Conservation (phyloP, 1,140 invertebrate species). For the Heterodera carotae region DNA sequence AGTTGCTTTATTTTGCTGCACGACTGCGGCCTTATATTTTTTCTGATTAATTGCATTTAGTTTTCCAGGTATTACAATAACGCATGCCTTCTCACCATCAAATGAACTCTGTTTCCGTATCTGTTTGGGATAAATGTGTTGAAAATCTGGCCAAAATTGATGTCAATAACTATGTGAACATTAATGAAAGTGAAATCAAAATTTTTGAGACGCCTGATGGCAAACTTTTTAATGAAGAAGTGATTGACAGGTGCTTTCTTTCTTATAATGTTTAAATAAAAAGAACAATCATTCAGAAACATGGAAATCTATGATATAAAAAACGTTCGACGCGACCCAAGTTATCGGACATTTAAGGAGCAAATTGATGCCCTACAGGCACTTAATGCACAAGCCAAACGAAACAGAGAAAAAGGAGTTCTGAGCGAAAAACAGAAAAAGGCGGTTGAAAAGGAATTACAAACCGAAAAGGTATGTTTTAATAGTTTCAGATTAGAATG, state of each 20-base stretch:
- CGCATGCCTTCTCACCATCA: neutral
- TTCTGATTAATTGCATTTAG: no score
- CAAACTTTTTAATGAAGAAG: conserved; percentile 84
- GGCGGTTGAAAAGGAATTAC: conserved; percentile 80
- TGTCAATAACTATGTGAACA: conserved; percentile 36
- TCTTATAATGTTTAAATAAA: neutral
- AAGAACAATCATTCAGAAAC: conserved; percentile 19
- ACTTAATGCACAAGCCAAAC: conserved; percentile 86
- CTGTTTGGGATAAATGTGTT: conserved; percentile 49
- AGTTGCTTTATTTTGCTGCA: no score
- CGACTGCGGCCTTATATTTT: no score
- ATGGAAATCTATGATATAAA: conserved; percentile 68
- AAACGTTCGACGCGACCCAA: conserved; percentile 93
- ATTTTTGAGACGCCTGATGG: conserved; percentile 85
- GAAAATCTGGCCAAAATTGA: conserved; percentile 33
- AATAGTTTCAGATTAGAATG: no score
- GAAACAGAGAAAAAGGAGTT: conserved; percentile 76
- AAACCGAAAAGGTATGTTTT: conserved; percentile 76
- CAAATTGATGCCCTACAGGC: conserved; percentile 91
- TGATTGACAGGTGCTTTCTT: conserved; percentile 76
- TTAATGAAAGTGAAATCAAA: conserved; percentile 77
- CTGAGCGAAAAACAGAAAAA: conserved; percentile 90
- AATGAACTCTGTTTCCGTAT: neutral
- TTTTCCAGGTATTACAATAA: no score
- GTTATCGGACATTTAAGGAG: conserved; percentile 93